Percentiles rank a stretch among this genome's conserved stretches.
phyloP scores from a whole-genome alignment of 2,113 vertebrate species.

The Lepus timidus region DNA sequence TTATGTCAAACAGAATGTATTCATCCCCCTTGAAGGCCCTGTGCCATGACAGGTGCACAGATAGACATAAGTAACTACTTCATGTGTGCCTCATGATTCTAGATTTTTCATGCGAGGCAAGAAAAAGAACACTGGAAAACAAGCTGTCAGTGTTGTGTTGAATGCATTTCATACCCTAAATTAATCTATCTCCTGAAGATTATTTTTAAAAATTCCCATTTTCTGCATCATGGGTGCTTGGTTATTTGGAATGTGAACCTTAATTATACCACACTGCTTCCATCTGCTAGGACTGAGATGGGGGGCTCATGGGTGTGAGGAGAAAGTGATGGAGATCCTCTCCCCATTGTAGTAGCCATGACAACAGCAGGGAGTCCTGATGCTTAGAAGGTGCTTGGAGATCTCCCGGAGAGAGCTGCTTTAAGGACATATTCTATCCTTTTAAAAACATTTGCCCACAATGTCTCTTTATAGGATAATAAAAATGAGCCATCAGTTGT shows the following conservation, averaged over 20 bases:
- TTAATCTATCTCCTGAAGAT: background rate
- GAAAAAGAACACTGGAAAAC: background rate
- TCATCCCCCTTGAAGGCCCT: background rate
- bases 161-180: background rate
- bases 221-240: background rate
- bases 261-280: background rate
- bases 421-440: background rate
- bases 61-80: background rate
- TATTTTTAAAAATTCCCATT: background rate
- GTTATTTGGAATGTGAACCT: background rate
- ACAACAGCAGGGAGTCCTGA: background rate
- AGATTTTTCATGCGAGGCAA: background rate
- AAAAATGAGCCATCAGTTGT: constrained; percentile 71
- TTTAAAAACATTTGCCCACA: constrained; percentile 29
- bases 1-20: background rate
- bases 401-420: background rate
- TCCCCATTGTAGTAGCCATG: background rate
- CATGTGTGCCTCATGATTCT: background rate
- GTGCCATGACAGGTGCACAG: background rate
- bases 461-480: constrained; percentile 62
- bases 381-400: background rate
- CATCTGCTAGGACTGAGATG: background rate
- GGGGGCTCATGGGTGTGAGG: no score
- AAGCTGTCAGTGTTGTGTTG: background rate
- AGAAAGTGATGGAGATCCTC: background rate